Percentiles rank a stretch among this genome's conserved stretches.
phyloP scores from a whole-genome alignment of 2,888 invertebrate genomes.

The Ornithoptera priamus region DNA sequence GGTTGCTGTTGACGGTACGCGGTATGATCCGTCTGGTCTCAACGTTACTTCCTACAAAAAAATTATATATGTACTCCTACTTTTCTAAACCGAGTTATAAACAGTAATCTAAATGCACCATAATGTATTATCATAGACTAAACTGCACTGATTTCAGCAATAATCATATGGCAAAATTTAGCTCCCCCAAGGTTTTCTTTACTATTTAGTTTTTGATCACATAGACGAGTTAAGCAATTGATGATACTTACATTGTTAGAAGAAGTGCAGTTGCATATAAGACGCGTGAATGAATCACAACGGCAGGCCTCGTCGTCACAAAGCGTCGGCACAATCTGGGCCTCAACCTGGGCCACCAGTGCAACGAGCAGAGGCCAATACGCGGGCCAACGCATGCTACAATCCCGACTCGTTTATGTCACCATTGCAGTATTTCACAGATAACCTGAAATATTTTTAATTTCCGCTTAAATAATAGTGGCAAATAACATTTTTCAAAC shows the following conservation, averaged over 20 bases:
- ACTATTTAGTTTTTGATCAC: too few species aligned
- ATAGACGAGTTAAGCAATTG: too few species aligned
- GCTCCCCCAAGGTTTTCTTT: too few species aligned
- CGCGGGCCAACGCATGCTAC: conserved; percentile 61
- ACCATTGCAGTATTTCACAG: conserved; percentile 58
- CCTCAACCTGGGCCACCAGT: conserved; percentile 50
- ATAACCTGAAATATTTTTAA: conserved; percentile 32
- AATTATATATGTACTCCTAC: background rate
- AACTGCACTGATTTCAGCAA: too few species aligned
- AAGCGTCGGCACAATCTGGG: conserved; percentile 61
- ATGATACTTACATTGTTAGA: conserved; percentile 33
- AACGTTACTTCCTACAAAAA: conserved; percentile 79
- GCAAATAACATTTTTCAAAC: too few species aligned
- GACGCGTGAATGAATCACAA: conserved; percentile 79
- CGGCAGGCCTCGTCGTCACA: conserved; percentile 79
- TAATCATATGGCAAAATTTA: too few species aligned
- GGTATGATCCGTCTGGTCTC: conserved; percentile 77
- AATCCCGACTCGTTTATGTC: conserved; percentile 51
- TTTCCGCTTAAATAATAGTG: background rate
- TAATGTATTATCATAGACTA: too few species aligned
- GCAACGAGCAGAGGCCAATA: conserved; percentile 60
- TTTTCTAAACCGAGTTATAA: background rate
- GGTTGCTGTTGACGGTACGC: conserved; percentile 74
- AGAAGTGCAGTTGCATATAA: conserved; percentile 77
- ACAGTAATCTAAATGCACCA: too few species aligned